Evolutionary conservation across 2,113 vertebrate genomes (phyloP), one percentile per base, ranked within the genome.

Genomic region (Scytalopus superciliaris): DNA sequence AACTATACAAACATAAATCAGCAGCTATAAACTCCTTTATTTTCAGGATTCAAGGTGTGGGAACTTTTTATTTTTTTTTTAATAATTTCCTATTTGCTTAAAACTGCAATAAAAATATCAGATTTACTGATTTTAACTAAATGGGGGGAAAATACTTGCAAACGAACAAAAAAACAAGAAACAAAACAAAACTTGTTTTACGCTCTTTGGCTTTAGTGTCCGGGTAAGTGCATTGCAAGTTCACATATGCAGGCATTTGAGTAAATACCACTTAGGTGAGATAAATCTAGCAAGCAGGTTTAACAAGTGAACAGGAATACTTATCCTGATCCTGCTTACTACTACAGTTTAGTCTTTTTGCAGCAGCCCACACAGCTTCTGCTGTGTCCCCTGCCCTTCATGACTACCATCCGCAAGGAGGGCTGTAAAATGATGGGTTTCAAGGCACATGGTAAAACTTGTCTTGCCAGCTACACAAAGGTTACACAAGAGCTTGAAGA

Each of bases 341-440:
- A 2, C 5, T 37, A 10, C 25, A 56, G 3, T 28, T 79, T n/a
- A 73, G 22, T 31, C 9, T 9, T 91, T 47, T 10, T 82, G 21
- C 31, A 64, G 40, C 31, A 82, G 12, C 11, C 5, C 17, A 52
- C 3, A 3, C 49, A 69, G 10, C 4, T 82, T 79, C 47, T 75
- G 42, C 30, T n/a, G 31, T 45, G n/a, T 31, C 10, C 31, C 14
- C 14, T 13, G 21, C 4, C 50, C 12, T 63, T 62, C 6, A 23
- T 8, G 31, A 28, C 37, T 35, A 12, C 10, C 14, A 33, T 12
- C 8, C 28, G 3, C 9, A 42, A 47, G 2, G 9, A 0, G 0
- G 25, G 24, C 18, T 64, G 52, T 23, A 44, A 56, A 88, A 27
- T 1, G 0, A 2, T 49, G 19, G 1, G 3, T 49, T 92, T 80